Evolutionary conservation across 2,888 invertebrate genomes (phyloP).

Genomic region (Palloptera scutellata): DNA sequence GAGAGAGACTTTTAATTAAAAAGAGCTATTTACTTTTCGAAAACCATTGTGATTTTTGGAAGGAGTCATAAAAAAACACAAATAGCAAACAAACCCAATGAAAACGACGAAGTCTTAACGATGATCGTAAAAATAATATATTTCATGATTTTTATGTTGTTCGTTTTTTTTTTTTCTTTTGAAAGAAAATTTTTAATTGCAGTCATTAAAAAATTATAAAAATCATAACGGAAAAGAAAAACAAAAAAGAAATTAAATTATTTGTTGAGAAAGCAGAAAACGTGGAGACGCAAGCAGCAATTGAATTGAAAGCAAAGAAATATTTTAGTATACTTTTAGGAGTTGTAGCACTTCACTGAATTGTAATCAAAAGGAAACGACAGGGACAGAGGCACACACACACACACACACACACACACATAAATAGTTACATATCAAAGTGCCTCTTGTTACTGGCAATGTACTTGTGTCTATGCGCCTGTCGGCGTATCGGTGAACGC

Average conservation of each 20-base stretch:
- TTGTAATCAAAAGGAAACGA: too few relatives aligned
- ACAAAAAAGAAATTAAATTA: constrained; percentile 34
- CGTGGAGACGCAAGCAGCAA: not conserved
- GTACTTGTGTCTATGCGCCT: too few relatives aligned
- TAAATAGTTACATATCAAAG: too few relatives aligned
- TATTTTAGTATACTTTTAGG: constrained; percentile 28
- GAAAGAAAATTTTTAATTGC: constrained; percentile 46
- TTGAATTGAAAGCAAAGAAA: not conserved
- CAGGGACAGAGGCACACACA: constrained; percentile 7
- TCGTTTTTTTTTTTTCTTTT: too few relatives aligned
- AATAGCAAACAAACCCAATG: not conserved
- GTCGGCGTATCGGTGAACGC: too few relatives aligned
- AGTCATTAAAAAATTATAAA: constrained; percentile 47
- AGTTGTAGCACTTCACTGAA: not conserved
- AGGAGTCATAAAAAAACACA: not conserved
- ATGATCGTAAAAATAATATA: constrained; percentile 7
- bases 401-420: constrained; percentile 1
- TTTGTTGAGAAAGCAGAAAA: constrained; percentile 35
- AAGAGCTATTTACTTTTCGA: constrained; percentile 7
- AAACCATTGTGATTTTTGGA: constrained; percentile 17
- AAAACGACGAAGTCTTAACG: not conserved
- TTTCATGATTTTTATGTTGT: too few relatives aligned
- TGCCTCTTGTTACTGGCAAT: too few relatives aligned
- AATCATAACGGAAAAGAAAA: constrained; percentile 5
- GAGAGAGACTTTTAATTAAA: constrained; percentile 22